Conservation (phyloP, 2,113 vertebrate genomes). For the Sceloporus tristichus region DNA sequence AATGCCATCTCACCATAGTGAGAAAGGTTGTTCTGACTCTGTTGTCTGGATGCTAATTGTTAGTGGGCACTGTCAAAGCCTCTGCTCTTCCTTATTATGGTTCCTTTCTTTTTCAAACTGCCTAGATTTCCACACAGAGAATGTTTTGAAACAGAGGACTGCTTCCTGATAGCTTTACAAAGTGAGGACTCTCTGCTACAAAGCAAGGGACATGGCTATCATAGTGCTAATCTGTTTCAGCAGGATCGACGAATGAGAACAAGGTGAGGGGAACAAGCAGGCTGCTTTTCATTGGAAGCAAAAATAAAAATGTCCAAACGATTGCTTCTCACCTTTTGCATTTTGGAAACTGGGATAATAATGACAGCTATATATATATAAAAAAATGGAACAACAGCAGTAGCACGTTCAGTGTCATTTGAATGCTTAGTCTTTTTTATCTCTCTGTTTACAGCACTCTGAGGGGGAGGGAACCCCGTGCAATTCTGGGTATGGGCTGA, state of each 20-base stretch:
- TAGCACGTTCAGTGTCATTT: constrained; percentile 8
- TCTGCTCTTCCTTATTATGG: no score
- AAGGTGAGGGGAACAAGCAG: neutral
- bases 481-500: constrained; percentile 47
- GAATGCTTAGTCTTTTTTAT: neutral
- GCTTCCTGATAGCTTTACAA: neutral
- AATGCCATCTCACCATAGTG: neutral
- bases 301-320: constrained; percentile 26
- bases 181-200: neutral
- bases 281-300: constrained; percentile 44
- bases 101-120: no score
- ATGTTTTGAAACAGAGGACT: neutral
- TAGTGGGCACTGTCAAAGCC: neutral
- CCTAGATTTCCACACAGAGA: neutral
- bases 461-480: constrained; percentile 13
- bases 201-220: neutral
- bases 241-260: neutral
- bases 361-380: constrained; percentile 28
- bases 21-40: neutral
- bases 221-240: neutral
- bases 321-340: constrained; percentile 29
- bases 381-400: constrained; percentile 1
- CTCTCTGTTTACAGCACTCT: fast-evolving
- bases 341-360: constrained; percentile 44
- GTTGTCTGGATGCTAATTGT: neutral